Conservation (phyloP, 2,888 invertebrate genomes). For the Diarsia rubi region DNA sequence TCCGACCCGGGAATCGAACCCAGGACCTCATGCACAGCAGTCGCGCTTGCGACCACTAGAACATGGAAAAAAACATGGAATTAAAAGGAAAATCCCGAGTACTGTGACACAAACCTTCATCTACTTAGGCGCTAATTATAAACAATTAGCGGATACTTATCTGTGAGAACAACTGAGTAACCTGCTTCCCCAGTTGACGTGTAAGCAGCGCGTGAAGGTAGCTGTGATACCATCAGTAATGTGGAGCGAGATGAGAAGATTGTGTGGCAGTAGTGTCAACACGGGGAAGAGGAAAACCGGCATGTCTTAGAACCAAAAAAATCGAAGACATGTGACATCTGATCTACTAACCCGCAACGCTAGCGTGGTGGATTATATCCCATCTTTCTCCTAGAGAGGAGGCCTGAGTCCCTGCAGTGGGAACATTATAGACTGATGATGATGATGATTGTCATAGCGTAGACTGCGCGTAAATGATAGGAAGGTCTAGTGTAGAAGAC, state of each 20-base stretch:
- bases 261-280: not conserved
- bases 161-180: constrained; percentile 49
- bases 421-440: no score
- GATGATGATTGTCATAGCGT: no score
- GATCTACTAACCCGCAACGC: no score
- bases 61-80: constrained; percentile 1
- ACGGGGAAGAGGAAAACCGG: no score
- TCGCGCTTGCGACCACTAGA: no score
- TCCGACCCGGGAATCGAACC: no score
- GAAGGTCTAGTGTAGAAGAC: not conserved
- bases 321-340: no score
- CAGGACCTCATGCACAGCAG: no score
- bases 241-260: not conserved
- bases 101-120: constrained; percentile 45
- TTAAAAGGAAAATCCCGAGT: not conserved
- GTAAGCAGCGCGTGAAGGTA: constrained; percentile 54
- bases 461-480: not conserved
- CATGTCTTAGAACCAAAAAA: no score
- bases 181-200: constrained; percentile 52
- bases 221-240: constrained; percentile 24
- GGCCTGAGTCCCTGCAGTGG: no score
- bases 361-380: no score
- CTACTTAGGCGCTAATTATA: constrained; percentile 30
- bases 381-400: no score
- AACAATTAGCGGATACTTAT: constrained; percentile 41